Evolutionary conservation across 2,797 vertebrate species (phyloP), one percentile per base, ranked within the genome.

Genomic region (Xerus rutilus): DNA sequence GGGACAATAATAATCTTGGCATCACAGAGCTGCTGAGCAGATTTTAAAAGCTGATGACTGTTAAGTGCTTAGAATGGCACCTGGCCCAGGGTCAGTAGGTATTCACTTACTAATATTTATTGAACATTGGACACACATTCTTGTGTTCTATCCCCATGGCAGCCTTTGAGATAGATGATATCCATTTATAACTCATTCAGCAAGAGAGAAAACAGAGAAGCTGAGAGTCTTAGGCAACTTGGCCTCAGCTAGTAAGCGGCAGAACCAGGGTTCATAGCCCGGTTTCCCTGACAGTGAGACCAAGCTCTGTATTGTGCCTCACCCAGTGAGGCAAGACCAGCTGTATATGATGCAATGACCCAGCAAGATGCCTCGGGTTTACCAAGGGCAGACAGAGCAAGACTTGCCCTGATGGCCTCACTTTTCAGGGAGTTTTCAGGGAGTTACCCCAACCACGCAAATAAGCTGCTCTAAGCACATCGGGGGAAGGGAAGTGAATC

Each of bases 261-360:
- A 35, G 28, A 13, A 10, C 2, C 3, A 0, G 83, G 7, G 72
- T 7, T 72, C 49, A 21, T 3, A 28, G 4, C 32, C 52, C 0
- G 0, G 76, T 23, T 70, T 73, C 49, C 65, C 65, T 23, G 25
- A 43, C 32, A 7, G 1, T 3, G 0, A 77, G 73, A 30, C 49
- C 12, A 4, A 3, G 47, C 3, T 59, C 39, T 7, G 28, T 3
- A 0, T 47, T 57, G 43, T 4, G 78, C 35, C 45, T 76, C 35
- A 18, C 62, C 35, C 3, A 7, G 45, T 10, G 18, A 15, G 79
- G 25, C 20, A 43, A 69, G 64, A 65, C 25, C 64, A n/a, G 70
- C 86, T 47, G 47, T 5, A 7, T 52, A 9, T 0, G 7, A 9
- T 0, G 7, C 9, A 5, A 2, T 6, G 14, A 28, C 1, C 69